phyloP scores from a whole-genome alignment of 2,888 invertebrate genomes.

The Drosophila affinis region DNA sequence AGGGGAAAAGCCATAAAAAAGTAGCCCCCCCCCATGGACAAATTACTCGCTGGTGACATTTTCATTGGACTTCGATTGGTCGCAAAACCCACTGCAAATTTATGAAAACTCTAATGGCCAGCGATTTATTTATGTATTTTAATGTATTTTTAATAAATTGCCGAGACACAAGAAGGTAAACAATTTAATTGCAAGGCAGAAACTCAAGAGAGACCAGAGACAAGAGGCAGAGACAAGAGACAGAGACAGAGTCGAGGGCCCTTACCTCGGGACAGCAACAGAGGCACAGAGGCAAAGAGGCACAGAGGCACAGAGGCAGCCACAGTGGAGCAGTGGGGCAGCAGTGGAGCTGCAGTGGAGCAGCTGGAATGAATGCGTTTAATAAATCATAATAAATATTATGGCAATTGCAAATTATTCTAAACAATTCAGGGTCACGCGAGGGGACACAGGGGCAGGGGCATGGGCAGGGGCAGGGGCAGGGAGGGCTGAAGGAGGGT shows the following conservation, averaged over 20 bases:
- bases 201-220: neutral
- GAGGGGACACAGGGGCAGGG: neutral
- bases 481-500: neutral
- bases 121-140: conserved; percentile 64
- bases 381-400: conserved; percentile 73
- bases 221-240: too few species aligned
- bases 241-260: too few species aligned
- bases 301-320: too few species aligned
- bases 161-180: conserved; percentile 46
- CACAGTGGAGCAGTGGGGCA: conserved; percentile 9
- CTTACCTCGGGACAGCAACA: too few species aligned
- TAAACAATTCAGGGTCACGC: conserved; percentile 74
- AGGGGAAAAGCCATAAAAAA: neutral
- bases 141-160: conserved; percentile 67
- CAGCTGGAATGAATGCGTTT: conserved; percentile 54
- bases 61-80: conserved; percentile 54
- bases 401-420: conserved; percentile 76
- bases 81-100: conserved; percentile 40
- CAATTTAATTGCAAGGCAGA: conserved; percentile 68
- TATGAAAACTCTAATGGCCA: conserved; percentile 61
- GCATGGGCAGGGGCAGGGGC: neutral
- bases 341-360: neutral
- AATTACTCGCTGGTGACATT: conserved; percentile 45
- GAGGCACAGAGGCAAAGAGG: neutral
- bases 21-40: conserved; percentile 21